Conservation (phyloP, 2,888 invertebrate species). For the Andrena haemorrhoa region DNA sequence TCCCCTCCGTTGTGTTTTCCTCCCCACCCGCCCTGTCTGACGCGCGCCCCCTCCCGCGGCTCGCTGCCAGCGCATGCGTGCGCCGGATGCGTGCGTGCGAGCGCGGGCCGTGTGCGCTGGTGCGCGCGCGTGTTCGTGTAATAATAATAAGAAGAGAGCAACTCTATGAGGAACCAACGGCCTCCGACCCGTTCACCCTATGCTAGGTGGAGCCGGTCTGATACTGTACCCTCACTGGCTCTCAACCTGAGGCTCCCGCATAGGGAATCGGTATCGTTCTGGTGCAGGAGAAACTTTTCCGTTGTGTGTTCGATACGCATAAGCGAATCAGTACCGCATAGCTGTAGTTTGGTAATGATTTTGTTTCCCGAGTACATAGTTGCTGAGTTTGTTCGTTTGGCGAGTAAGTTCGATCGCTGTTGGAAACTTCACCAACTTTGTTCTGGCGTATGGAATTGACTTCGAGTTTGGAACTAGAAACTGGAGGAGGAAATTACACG, state of each 20-base stretch:
- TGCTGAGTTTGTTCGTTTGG: neutral
- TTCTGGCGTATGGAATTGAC: neutral
- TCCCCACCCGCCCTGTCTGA: slow-evolving; percentile 54
- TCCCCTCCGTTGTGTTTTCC: slow-evolving; percentile 68
- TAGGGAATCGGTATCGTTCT: neutral
- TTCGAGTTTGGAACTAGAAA: neutral
- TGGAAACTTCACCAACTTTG: neutral
- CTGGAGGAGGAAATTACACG: no score
- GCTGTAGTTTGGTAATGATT: neutral
- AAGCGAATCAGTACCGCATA: neutral
- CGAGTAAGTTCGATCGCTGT: neutral
- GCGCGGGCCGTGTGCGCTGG: slow-evolving; percentile 57
- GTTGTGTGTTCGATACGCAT: neutral
- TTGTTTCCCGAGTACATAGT: neutral
- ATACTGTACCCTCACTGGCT: slow-evolving; percentile 80
- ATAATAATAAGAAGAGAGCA: slow-evolving; percentile 83
- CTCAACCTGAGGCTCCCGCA: slow-evolving; percentile 69
- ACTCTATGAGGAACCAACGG: slow-evolving; percentile 84
- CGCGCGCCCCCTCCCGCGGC: slow-evolving; percentile 41
- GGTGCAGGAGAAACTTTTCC: neutral
- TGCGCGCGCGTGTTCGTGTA: slow-evolving; percentile 78
- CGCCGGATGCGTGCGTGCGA: slow-evolving; percentile 58
- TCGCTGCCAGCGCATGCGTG: slow-evolving; percentile 67
- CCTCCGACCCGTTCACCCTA: slow-evolving; percentile 84
- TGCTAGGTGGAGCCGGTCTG: slow-evolving; percentile 84